phyloP scores from a whole-genome alignment of 2,113 vertebrate genomes.

The Lagopus leucura region DNA sequence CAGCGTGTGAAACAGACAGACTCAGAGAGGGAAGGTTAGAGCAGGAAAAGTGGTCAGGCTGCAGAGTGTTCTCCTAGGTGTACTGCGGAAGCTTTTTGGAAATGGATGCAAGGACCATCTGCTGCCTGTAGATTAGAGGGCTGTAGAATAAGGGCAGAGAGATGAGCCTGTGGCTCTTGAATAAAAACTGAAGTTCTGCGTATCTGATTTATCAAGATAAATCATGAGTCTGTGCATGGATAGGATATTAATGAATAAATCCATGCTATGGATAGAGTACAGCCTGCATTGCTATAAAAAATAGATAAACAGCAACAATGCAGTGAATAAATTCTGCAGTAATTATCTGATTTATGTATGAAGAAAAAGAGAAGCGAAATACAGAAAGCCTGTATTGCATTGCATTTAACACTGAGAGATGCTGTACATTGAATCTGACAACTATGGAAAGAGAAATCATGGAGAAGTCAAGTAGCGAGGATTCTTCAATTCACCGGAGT shows the following conservation, averaged over 20 bases:
- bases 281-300: constrained; percentile 47
- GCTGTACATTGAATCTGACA: constrained; percentile 74
- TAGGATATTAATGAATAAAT: constrained; percentile 41
- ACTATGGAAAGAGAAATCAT: constrained; percentile 87
- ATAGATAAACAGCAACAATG: constrained; percentile 43
- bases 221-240: constrained; percentile 42
- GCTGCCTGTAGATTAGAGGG: constrained; percentile 67
- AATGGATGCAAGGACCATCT: constrained; percentile 76
- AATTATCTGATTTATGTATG: constrained; percentile 35
- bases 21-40: constrained; percentile 61
- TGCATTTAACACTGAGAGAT: constrained; percentile 82
- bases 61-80: constrained; percentile 45
- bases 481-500: constrained; percentile 97
- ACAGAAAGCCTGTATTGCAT: constrained; percentile 21
- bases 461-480: constrained; percentile 99
- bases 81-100: constrained; percentile 76
- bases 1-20: constrained; percentile 38
- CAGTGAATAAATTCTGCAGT: constrained; percentile 64
- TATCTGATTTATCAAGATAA: constrained; percentile 57
- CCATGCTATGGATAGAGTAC: constrained; percentile 19
- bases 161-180: constrained; percentile 27
- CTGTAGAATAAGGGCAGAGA: constrained; percentile 1
- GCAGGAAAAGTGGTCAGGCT: constrained; percentile 62
- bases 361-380: constrained; percentile 37
- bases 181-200: constrained; percentile 66